phyloP scores from a whole-genome alignment of 64 coral and sea anemone genomes.

The Pachyseris speciosa region DNA sequence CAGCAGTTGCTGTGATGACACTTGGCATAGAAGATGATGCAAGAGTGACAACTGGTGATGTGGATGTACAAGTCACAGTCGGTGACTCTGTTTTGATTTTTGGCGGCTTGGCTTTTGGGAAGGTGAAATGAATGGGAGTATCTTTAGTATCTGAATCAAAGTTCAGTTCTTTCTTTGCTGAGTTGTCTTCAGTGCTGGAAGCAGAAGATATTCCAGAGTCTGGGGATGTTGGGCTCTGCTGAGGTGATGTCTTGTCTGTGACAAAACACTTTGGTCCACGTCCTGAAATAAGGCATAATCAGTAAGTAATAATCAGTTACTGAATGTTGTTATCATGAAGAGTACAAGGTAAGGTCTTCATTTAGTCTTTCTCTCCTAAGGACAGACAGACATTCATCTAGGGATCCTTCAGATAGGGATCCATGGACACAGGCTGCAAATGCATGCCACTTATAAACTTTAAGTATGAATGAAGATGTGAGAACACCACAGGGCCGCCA shows the following conservation, averaged over 20 bases:
- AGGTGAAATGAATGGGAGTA: conserved; percentile 65
- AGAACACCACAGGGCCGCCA: too few relatives aligned
- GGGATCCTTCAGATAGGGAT: too few relatives aligned
- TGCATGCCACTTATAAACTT: too few relatives aligned
- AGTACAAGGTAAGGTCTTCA: too few relatives aligned
- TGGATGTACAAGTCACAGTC: conserved; percentile 32
- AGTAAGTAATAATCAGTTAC: not conserved
- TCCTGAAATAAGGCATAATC: conserved; percentile 23
- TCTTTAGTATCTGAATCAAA: conserved; percentile 79
- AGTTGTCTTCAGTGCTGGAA: conserved; percentile 86
- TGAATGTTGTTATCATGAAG: not conserved
- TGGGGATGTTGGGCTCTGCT: conserved; percentile 97
- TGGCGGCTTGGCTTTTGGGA: conserved; percentile 68
- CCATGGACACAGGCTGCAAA: too few relatives aligned
- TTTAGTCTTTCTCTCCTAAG: too few relatives aligned
- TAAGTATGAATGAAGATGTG: too few relatives aligned
- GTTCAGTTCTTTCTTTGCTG: conserved; percentile 76
- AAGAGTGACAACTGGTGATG: not conserved
- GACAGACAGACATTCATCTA: too few relatives aligned
- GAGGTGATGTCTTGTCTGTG: conserved; percentile 82
- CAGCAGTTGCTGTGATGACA: conserved; percentile 88
- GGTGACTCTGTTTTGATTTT: conserved; percentile 19
- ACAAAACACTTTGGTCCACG: conserved; percentile 79
- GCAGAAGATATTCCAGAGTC: conserved; percentile 97
- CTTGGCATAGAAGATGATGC: conserved; percentile 70